phyloP scores from a whole-genome alignment of 2,113 vertebrate genomes.

The Chrysochloris asiatica region DNA sequence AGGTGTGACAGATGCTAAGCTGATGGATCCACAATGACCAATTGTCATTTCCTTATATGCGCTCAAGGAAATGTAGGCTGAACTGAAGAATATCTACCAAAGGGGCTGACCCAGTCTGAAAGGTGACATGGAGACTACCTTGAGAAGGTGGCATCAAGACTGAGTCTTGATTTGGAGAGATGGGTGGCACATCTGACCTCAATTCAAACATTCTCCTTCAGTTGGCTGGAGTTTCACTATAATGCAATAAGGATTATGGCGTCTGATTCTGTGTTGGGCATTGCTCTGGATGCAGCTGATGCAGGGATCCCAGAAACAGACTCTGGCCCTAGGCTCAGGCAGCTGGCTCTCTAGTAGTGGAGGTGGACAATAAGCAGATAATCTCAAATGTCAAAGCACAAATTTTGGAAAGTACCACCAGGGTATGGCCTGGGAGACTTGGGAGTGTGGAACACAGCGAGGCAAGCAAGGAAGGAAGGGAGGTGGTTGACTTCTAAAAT shows the following conservation, averaged over 20 bases:
- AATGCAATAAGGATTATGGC: neutral
- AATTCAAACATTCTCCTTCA: neutral
- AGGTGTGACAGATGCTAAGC: neutral
- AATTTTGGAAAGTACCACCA: neutral
- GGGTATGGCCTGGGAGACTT: neutral
- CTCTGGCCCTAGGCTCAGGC: neutral
- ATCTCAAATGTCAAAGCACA: neutral
- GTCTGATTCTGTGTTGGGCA: neutral
- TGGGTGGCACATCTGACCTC: neutral
- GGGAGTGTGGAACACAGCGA: neutral
- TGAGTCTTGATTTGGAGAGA: neutral
- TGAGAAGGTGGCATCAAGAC: neutral
- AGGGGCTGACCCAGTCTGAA: neutral
- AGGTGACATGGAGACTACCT: neutral
- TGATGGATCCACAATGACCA: neutral
- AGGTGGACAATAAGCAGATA: neutral
- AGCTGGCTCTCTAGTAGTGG: neutral
- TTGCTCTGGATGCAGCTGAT: neutral
- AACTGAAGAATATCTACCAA: neutral
- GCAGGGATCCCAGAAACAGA: neutral
- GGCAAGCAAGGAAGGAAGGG: too few relatives aligned
- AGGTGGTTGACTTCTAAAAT: neutral
- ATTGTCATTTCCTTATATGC: neutral
- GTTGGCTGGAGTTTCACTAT: neutral
- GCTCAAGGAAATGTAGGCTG: neutral